Base-by-base conservation (phyloP, 2,113 vertebrate species). In the Amia ocellicauda region DNA sequence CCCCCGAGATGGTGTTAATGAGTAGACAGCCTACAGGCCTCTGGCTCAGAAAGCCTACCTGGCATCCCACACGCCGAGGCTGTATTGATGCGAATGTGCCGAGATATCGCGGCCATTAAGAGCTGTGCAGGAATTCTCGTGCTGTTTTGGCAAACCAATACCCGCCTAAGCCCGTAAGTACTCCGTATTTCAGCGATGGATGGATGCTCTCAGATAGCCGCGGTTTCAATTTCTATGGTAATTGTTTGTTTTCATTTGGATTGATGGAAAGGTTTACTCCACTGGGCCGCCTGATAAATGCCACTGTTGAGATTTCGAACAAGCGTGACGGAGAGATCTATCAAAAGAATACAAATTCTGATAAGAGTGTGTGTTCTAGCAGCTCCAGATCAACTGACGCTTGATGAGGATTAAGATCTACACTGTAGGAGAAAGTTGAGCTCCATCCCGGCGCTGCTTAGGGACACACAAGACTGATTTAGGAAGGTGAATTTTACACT, bases 351-450 rank as follows among this genome's bases (percentile, higher is more conserved):
- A n/a, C 55, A 27, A 36, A 24, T 36, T 65, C 22, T 40, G 13
- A 50, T 51, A 14, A n/a, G 28, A 7, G 13, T 36, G 47, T 43
- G 59, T 62, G 23, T 23, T 11, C 42, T 59, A 10, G n/a, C 10
- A 56, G 2, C n/a, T n/a, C n/a, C n/a, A n/a, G n/a, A n/a, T 13
- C 28, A 42, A 49, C 26, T 61, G 60, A 29, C 23, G n/a, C 29
- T 36, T 62, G 52, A 51, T 62, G 63, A 50, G 50, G 51, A 71
- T 63, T 47, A 67, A 63, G 62, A 51, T 47, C 31, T 28, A 10
- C 17, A 36, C 49, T 16, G 47, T 16, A 5, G 3, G 27, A 19
- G 60, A 36, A n/a, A 55, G 58, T 42, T 26, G 55, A 52, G 23
- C 31, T 69, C 49, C 54, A 49, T 59, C 49, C 57, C 54, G 19